Evolutionary conservation across 2,888 invertebrate genomes (phyloP).

Genomic region (Meteorus cinctellus): DNA sequence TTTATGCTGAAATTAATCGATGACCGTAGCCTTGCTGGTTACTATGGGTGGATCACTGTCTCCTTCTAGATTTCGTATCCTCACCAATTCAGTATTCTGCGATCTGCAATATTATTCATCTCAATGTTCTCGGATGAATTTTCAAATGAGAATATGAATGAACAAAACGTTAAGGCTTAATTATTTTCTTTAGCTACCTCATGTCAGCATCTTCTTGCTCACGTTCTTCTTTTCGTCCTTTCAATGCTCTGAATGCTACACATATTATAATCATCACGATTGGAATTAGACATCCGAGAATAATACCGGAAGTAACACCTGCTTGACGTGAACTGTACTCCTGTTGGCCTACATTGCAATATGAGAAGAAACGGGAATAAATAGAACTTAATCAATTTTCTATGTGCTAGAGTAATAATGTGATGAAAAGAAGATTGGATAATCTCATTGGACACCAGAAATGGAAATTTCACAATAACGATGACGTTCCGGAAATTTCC

Average conservation of each 20-base stretch:
- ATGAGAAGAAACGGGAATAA: constrained; percentile 2
- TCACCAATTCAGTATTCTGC: constrained; percentile 60
- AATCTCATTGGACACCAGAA: constrained; percentile 36
- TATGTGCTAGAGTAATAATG: neutral
- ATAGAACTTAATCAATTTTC: constrained; percentile 7
- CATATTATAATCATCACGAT: constrained; percentile 82
- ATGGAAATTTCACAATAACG: constrained; percentile 61
- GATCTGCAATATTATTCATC: constrained; percentile 52
- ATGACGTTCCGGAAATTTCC: constrained; percentile 70
- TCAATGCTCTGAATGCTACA: constrained; percentile 78
- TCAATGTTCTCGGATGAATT: neutral
- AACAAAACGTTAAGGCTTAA: neutral
- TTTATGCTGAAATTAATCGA: constrained; percentile 55
- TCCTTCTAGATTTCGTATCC: constrained; percentile 62
- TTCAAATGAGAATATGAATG: neutral
- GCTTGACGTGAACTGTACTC: constrained; percentile 86
- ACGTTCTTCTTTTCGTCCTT: constrained; percentile 75
- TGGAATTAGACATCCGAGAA: constrained; percentile 85
- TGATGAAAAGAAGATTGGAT: neutral
- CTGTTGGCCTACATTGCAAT: constrained; percentile 79
- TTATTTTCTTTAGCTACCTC: constrained; percentile 57
- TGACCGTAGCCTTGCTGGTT: constrained; percentile 61
- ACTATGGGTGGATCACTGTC: constrained; percentile 61
- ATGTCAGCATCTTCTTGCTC: constrained; percentile 73
- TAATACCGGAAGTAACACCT: constrained; percentile 85